Base-by-base conservation (phyloP, 2,113 vertebrate species). In the Pseudopodoces humilis region DNA sequence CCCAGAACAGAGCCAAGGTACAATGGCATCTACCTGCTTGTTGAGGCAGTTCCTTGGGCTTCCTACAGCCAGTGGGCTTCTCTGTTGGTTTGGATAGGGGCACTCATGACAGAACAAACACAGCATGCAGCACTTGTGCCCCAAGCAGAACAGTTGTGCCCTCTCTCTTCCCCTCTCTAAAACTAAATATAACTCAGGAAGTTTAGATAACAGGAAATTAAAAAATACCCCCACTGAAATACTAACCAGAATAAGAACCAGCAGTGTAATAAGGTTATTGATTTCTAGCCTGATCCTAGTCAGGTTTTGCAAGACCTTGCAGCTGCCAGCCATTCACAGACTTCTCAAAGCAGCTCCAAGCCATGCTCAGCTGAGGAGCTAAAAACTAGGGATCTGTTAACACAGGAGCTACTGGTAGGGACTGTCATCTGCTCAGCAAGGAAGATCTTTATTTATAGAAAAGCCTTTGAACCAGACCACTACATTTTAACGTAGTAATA, bases 391-490 rank as follows among this genome's bases (percentile, higher is more conserved):
- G 86, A 95, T 94, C 94, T 89, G 83, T 88, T 97, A 96, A 94
- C 86, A 81, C 88, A 79, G 83, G 92, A 97, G 95, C 58, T 96
- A 50, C 71, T 96, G 83, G 79, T 84, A 70, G 67, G 63, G 90
- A 87, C 63, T 95, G 67, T 92, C 92, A 71, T 97, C 86, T 97
- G 92, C 93, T 58, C 95, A 95, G 95, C 63, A 44, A 97, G 90
- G 90, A 94, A 95, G 88, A 90, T 97, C 92, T 88, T 97, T 98
- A 98, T 98, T 98, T 98, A 98, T 98, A 98, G 98, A 97, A 97
- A 95, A 97, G 94, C 88, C 95, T 96, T 97, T 96, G 96, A 96
- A 97, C 69, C 83, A 92, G 95, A 93, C 94, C 91, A 96, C 90
- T 98, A 65, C 96, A 96, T 96, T 97, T 97, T 94, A 96, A 96